A percentile compares a stretch with the other conserved stretches of the same genome.
phyloP scores from a whole-genome alignment of 2,797 vertebrate species.

The Myiothlypis chrysogaster region DNA sequence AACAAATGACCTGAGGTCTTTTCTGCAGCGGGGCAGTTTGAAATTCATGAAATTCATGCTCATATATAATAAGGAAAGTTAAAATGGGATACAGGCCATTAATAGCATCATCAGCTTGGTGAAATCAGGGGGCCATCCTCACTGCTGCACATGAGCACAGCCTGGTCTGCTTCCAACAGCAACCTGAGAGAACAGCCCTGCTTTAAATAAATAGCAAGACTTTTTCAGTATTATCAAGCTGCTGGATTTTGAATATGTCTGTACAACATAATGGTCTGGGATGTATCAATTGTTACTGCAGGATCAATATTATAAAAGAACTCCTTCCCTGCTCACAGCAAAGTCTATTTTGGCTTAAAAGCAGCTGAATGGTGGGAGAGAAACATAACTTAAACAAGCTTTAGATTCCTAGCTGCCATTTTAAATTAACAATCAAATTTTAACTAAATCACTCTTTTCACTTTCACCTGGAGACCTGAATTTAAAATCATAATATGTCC shows the following conservation, averaged over 20 bases:
- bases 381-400: neutral
- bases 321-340: neutral
- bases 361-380: neutral
- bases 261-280: neutral
- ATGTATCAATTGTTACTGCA: neutral
- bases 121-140: neutral
- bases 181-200: neutral
- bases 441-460: neutral
- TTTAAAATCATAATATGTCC: neutral
- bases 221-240: neutral
- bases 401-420: neutral
- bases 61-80: neutral
- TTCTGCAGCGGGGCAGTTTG: neutral
- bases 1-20: neutral
- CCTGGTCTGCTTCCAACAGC: neutral
- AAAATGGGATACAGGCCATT: neutral
- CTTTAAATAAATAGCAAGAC: neutral
- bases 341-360: neutral
- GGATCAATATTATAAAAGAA: neutral
- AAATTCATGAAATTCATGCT: neutral
- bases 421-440: neutral
- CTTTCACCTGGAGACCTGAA: neutral
- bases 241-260: neutral
- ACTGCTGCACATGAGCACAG: neutral
- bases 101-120: neutral